These are phyloP conservation scores for Pristionchus maxplancki DNA, from an alignment of 2,888 invertebrate genomes.

Conservation along the genomic window DNA sequence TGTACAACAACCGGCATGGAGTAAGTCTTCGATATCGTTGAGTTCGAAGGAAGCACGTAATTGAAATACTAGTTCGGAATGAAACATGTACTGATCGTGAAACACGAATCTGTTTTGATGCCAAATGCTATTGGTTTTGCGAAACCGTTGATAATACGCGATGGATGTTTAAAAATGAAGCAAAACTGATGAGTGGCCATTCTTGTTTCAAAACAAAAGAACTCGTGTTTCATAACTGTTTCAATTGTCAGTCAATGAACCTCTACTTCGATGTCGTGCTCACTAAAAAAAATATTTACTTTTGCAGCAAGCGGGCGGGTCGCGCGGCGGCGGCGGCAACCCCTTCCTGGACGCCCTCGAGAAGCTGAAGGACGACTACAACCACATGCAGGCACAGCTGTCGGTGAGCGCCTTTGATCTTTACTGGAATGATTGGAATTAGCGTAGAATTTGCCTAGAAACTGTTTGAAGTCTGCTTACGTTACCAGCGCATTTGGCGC, in stretches of 20 bases:
- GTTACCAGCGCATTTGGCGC: neutral
- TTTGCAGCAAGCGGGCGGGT: conserved; percentile 31
- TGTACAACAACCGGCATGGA: conserved; percentile 44
- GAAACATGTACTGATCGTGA: neutral
- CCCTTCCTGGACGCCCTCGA: conserved; percentile 64
- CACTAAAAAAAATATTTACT: neutral
- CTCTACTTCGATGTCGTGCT: too few relatives aligned
- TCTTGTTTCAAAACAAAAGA: too few relatives aligned
- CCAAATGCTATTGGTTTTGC: neutral
- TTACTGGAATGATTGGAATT: too few relatives aligned
- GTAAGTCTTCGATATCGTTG: neutral
- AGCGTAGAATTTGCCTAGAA: too few relatives aligned
- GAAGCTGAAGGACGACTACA: conserved; percentile 65
- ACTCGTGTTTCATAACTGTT: too few relatives aligned
- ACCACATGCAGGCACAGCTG: conserved; percentile 60
- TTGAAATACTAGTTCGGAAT: neutral
- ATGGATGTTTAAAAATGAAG: too few relatives aligned
- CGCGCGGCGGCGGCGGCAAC: conserved; percentile 15
- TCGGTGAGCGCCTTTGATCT: neutral
- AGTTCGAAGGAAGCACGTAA: neutral
- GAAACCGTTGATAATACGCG: too few relatives aligned
- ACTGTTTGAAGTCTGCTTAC: too few relatives aligned
- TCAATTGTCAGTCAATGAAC: too few relatives aligned
- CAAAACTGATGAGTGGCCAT: too few relatives aligned
- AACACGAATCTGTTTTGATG: neutral